Evolutionary conservation across 92 coral and sea anemone species (phyloP).

Genomic region (Bergia sp.): DNA sequence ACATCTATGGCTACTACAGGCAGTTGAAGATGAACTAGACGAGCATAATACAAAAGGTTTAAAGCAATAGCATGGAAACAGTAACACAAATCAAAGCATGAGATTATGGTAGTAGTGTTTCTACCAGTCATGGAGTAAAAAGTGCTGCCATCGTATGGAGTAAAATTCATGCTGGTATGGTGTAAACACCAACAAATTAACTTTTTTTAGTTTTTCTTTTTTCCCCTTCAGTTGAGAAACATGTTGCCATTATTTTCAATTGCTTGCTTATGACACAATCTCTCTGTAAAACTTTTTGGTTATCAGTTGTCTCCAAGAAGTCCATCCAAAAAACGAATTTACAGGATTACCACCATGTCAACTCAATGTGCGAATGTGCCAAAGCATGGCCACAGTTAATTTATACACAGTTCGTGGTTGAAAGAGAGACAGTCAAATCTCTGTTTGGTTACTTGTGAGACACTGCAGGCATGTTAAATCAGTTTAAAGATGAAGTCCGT

Average conservation of each 20-base stretch:
- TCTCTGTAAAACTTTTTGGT: too few relatives aligned
- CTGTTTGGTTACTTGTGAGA: neutral
- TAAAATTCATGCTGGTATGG: neutral
- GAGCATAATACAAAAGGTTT: neutral
- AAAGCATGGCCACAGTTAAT: neutral
- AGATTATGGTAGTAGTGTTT: neutral
- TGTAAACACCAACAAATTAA: neutral
- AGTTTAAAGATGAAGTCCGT: neutral
- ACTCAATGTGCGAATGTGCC: neutral
- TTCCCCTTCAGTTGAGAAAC: neutral
- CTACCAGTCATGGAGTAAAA: neutral
- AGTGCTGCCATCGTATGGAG: neutral
- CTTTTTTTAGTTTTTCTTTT: too few relatives aligned
- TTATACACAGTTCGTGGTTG: neutral
- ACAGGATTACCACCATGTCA: neutral
- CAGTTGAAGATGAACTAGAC: neutral
- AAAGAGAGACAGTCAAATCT: neutral
- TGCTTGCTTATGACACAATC: neutral
- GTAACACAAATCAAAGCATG: neutral
- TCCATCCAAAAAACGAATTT: neutral
- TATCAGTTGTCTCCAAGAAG: too few relatives aligned
- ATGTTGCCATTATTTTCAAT: neutral
- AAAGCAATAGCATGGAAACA: too few relatives aligned
- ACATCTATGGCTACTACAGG: neutral
- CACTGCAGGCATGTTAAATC: neutral